Evolutionary conservation across 2,888 invertebrate species (phyloP).

Genomic region (Arenicola marina): DNA sequence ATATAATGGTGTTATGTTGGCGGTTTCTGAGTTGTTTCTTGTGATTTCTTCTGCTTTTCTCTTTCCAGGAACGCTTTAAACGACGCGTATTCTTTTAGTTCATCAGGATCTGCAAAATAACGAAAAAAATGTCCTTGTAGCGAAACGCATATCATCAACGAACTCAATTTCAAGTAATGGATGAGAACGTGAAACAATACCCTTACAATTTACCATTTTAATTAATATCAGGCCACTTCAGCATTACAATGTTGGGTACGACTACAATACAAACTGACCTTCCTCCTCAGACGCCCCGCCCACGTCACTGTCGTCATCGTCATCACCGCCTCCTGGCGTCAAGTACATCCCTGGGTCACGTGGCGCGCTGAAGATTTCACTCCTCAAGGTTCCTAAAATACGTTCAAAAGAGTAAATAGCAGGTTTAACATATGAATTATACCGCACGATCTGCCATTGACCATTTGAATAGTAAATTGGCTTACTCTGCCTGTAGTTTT

Average conservation of each 20-base stretch:
- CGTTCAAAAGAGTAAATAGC: neutral
- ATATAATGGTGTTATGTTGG: too few species aligned
- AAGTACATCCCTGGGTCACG: neutral
- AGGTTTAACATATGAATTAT: neutral
- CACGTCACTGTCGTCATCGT: neutral
- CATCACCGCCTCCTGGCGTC: constrained; percentile 1
- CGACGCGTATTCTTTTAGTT: constrained; percentile 2
- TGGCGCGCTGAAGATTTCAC: neutral
- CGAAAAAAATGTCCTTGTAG: neutral
- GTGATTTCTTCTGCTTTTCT: constrained; percentile 2
- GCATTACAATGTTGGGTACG: too few species aligned
- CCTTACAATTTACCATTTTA: neutral
- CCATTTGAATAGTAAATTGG: neutral
- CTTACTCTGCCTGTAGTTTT: too few species aligned
- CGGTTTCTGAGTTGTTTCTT: too few species aligned
- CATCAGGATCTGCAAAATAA: constrained; percentile 2
- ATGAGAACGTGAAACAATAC: neutral
- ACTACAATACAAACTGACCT: too few species aligned
- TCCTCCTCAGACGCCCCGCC: neutral
- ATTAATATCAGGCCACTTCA: neutral
- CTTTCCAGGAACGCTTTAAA: neutral
- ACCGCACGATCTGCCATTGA: neutral
- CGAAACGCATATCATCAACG: neutral
- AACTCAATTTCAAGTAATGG: neutral
- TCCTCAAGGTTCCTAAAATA: neutral